Evolutionary conservation across 2,797 vertebrate species (phyloP), one percentile per base, ranked within the genome.

Genomic region (Diglossa cyanea): DNA sequence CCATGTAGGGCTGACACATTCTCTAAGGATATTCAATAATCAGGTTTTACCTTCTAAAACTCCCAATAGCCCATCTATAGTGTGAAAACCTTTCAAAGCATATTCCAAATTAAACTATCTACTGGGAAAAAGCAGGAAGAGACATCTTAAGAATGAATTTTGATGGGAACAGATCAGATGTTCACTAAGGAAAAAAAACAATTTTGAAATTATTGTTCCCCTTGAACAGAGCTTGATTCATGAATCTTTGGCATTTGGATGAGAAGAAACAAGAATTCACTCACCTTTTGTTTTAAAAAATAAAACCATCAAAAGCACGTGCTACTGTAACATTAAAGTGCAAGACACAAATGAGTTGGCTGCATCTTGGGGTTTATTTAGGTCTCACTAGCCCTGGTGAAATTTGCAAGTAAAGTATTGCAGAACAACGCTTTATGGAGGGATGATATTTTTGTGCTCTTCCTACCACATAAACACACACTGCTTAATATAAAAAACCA

Each of bases 41-140:
- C 48, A 45, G 7, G 8, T 84, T n/a, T 86, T 76, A 67, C 55
- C 37, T 81, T 94, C 71, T 93, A 57, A 78, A 86, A 11, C 10
- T 94, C 74, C 71, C 67, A 74, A 21, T 14, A 88, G 35, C 26
- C 54, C 77, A 82, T 30, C 30, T 70, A 66, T 25, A 40, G 40
- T 74, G 55, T 74, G 60, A 96, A 95, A 94, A 87, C 26, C n/a
- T 91, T 91, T 77, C 39, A 82, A 60, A 77, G 24, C 9, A 11
- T 65, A 42, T 30, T 79, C 30, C 42, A 71, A 4, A 75, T 71
- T 85, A 51, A 84, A 62, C 7, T 44, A 10, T 54, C 63, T 77
- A 17, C 33, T 65, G 77, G 65, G 71, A 63, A 79, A 90, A 79
- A 63, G 25, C 44, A 65, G 65, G 40, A 94, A 82, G 42, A 91